These are phyloP conservation scores for Neotoxoptera formosana DNA, from an alignment of 1,140 invertebrate genomes.

Conservation along the genomic window DNA sequence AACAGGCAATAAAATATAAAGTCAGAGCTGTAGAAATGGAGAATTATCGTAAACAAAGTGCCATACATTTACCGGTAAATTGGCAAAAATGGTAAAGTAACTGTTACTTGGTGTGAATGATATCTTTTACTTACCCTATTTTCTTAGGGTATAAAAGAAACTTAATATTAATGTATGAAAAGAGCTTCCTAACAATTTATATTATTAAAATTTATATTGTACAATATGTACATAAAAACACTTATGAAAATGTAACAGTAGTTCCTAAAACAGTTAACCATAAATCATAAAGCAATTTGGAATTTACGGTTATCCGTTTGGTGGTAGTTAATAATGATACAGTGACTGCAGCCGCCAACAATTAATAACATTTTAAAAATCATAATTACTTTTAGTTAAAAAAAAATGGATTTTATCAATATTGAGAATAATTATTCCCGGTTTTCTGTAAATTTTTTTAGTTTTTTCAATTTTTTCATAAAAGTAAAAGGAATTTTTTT, in stretches of 20 bases:
- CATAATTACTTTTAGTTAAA: too few species aligned
- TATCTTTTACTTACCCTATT: not conserved
- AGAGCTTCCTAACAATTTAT: not conserved
- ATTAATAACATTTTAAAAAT: too few species aligned
- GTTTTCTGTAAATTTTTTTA: not conserved
- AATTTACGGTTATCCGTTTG: not conserved
- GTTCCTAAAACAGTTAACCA: not conserved
- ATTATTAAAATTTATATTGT: not conserved
- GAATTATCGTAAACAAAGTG: not conserved
- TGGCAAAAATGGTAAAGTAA: not conserved
- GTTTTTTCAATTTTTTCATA: too few species aligned
- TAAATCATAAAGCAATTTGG: not conserved
- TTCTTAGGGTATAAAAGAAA: not conserved
- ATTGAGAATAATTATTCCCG: not conserved
- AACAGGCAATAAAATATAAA: not conserved
- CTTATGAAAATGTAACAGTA: not conserved
- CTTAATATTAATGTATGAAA: not conserved
- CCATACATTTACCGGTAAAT: not conserved
- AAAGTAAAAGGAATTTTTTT: too few species aligned
- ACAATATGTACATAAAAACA: constrained; percentile 1
- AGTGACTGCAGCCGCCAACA: too few species aligned
- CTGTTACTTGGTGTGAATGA: not conserved
- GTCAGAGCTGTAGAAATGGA: not conserved
- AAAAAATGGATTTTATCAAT: not conserved
- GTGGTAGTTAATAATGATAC: not conserved